Evolutionary conservation across 2,113 vertebrate genomes (phyloP), one percentile per base, ranked within the genome.

Genomic region (Gasterosteus nipponicus): DNA sequence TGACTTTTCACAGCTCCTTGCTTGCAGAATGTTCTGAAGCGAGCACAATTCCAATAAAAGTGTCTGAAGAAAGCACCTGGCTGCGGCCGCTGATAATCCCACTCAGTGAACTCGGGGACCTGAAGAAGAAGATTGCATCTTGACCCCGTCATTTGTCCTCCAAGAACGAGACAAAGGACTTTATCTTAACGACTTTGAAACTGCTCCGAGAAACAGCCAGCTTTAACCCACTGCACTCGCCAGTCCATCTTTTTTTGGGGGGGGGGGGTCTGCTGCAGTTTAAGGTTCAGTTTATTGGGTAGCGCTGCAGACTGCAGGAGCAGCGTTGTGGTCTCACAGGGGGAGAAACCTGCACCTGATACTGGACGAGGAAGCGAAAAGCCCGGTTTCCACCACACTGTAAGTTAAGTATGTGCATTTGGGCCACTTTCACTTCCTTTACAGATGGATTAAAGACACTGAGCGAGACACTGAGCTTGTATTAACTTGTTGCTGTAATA

Each of bases 1-100:
- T 81, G 87, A 84, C 87, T 89, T 87, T 87, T 91, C 81, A 85
- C 78, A 64, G 74, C 77, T 84, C 74, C 75, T n/a, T n/a, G 74
- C 78, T 73, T 26, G 69, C 61, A 59, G 58, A 73, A 68, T 69
- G 69, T 73, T 77, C 56, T 14, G 60, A 57, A 39, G 44, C 42
- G 58, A 83, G 47, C 62, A 35, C 22, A 26, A 26, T 62, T 14
- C 26, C 60, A 15, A 22, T 75, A 42, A 73, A 73, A 73, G 2
- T 7, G 47, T 12, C 4, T 44, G 31, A 47, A 68, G 7, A 41
- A 54, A 10, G 11, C 42, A 33, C 15, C 10, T 3, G 19, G 11
- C 1, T 61, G n/a, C 33, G 29, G 38, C 0, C 53, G 5, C 58
- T 33, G 9, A 35, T 35, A 61, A n/a, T 29, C 58, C 22, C 10